phyloP scores from a whole-genome alignment of 1,140 invertebrate species.

The Neotoxoptera formosana region DNA sequence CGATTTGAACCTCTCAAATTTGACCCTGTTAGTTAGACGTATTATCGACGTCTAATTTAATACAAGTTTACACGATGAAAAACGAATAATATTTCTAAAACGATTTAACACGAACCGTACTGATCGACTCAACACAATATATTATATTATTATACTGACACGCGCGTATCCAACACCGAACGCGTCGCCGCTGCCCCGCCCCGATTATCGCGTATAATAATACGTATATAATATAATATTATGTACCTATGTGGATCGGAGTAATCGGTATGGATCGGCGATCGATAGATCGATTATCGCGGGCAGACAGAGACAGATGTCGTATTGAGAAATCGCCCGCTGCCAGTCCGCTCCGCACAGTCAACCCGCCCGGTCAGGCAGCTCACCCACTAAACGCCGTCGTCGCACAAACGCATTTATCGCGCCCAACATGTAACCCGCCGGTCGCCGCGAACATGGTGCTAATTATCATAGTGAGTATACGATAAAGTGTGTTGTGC shows the following conservation, averaged over 20 bases:
- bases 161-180: not conserved
- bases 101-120: too few species aligned
- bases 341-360: not conserved
- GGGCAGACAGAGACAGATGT: not conserved
- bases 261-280: not conserved
- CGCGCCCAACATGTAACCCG: slow-evolving; percentile 24
- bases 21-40: not conserved
- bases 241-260: too few species aligned
- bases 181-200: not conserved
- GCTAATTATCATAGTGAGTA: slow-evolving; percentile 44
- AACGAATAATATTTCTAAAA: not conserved
- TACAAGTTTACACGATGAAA: not conserved
- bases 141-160: not conserved
- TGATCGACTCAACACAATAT: too few species aligned
- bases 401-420: not conserved
- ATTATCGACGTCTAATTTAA: not conserved
- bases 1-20: not conserved
- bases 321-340: not conserved
- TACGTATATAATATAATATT: too few species aligned
- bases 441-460: slow-evolving; percentile 23
- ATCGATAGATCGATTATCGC: not conserved
- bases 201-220: not conserved
- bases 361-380: not conserved
- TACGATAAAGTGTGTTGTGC: too few species aligned
- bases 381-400: too few species aligned